phyloP scores from a whole-genome alignment of 2,113 vertebrate species.

The Bos taurus region DNA sequence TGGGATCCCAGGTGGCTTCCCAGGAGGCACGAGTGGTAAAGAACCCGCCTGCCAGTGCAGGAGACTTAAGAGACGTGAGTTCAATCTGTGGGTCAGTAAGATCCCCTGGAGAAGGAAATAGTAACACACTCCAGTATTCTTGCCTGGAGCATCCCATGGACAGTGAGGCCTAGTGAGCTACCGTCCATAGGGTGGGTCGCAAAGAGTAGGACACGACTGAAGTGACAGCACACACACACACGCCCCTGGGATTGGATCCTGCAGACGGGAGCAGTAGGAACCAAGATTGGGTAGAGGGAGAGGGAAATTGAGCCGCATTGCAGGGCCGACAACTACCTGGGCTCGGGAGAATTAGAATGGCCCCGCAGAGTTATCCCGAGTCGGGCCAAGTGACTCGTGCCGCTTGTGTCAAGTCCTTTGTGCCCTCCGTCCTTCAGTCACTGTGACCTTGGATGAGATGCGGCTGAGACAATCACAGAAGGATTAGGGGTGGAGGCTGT shows the following conservation, averaged over 20 bases:
- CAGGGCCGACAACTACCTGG: not conserved
- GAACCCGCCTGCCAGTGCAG: not conserved
- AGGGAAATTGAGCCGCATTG: not conserved
- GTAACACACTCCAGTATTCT: not conserved
- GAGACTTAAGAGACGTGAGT: not conserved
- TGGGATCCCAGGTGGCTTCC: not conserved
- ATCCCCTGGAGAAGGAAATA: not conserved
- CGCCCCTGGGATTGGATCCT: not conserved
- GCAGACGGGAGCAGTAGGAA: not conserved
- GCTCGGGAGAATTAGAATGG: not conserved
- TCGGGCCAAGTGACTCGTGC: not conserved
- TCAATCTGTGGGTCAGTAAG: not conserved
- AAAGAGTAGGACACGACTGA: too few species aligned
- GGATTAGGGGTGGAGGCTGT: not conserved
- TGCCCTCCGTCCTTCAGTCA: not conserved
- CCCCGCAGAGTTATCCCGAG: not conserved
- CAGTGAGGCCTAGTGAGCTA: not conserved
- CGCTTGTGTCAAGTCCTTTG: not conserved
- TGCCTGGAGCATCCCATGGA: not conserved
- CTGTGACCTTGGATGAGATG: not conserved
- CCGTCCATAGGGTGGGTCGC: not conserved
- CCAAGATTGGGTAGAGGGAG: not conserved
- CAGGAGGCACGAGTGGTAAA: not conserved
- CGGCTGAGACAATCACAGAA: not conserved
- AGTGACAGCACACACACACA: too few species aligned